These are phyloP conservation scores for Zapus hudsonius DNA, from an alignment of 2,113 vertebrate genomes.

Conservation along the genomic window DNA sequence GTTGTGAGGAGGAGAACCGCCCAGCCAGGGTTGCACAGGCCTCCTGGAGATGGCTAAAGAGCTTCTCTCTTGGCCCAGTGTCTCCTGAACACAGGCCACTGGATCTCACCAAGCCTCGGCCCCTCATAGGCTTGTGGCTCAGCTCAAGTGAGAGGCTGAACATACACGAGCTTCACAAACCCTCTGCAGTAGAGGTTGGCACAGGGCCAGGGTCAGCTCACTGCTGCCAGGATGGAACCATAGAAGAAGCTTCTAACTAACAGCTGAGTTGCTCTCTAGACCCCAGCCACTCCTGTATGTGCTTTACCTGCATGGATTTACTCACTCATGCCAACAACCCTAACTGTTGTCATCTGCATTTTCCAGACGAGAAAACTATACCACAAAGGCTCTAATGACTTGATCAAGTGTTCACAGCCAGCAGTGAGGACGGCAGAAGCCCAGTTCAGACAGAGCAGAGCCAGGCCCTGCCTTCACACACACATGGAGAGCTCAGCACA, in stretches of 20 bases:
- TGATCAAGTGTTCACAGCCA: background rate
- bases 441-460: background rate
- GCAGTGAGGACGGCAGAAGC: background rate
- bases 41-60: background rate
- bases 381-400: background rate
- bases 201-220: background rate
- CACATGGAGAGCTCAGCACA: background rate
- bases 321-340: background rate
- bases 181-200: too few relatives aligned
- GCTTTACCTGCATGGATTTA: background rate
- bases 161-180: too few relatives aligned
- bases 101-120: background rate
- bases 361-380: background rate
- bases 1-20: background rate
- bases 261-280: background rate
- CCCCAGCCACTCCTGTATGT: background rate
- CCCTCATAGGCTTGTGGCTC: fast-evolving
- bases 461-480: background rate
- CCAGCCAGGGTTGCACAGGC: too few relatives aligned
- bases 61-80: background rate
- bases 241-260: background rate
- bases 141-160: background rate
- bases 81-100: background rate
- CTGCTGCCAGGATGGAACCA: background rate
- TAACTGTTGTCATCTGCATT: background rate